Conservation (phyloP, 1,140 invertebrate genomes). For the Plutomurus gul region DNA sequence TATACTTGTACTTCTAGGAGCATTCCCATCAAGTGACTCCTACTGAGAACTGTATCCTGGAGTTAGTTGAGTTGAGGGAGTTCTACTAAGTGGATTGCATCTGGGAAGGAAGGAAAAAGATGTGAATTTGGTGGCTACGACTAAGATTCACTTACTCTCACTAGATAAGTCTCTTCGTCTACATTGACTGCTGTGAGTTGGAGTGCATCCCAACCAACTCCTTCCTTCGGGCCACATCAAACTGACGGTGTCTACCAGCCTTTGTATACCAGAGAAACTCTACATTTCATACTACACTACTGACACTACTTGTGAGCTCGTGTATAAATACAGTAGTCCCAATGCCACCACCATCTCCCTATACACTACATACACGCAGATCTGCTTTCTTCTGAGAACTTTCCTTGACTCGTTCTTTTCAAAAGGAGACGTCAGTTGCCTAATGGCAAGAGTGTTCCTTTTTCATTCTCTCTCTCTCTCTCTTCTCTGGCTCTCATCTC, state of each 20-base stretch:
- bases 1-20: too few species aligned
- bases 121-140: neutral
- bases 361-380: too few species aligned
- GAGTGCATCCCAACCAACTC: neutral
- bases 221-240: too few species aligned
- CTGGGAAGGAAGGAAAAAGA: neutral
- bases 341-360: too few species aligned
- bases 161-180: neutral
- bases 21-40: neutral
- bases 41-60: neutral
- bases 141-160: neutral
- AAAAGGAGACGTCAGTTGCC: conserved; percentile 19
- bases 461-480: neutral
- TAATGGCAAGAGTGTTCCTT: conserved; percentile 16
- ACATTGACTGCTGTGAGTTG: neutral
- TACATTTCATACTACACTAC: too few species aligned
- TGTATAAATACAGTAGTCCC: neutral
- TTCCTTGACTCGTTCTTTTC: neutral
- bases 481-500: neutral
- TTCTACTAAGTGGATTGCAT: neutral
- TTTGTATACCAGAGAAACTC: too few species aligned
- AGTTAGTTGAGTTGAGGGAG: neutral
- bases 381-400: neutral
- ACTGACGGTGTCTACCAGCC: too few species aligned
- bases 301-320: too few species aligned